Conservation (phyloP, 2,113 vertebrate species). For the Lepisosteus oculatus region DNA sequence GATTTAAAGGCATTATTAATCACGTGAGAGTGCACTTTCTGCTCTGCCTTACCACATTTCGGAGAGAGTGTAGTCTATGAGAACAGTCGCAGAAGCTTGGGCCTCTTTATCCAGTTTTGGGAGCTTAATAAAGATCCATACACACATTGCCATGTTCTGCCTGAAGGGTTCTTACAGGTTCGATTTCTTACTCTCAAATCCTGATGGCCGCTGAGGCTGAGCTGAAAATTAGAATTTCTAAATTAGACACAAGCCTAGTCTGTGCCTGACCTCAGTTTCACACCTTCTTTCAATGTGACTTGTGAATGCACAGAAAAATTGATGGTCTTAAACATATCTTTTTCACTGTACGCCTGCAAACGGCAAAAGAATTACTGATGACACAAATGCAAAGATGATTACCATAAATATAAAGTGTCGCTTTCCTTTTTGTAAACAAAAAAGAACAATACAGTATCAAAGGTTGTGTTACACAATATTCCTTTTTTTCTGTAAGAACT, state of each 20-base stretch:
- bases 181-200: conserved; percentile 63
- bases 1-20: too few species aligned
- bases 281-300: conserved; percentile 60
- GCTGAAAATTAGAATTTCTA: conserved; percentile 74
- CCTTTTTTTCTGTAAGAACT: too few species aligned
- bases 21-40: too few species aligned
- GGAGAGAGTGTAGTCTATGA: background rate
- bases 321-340: conserved; percentile 18
- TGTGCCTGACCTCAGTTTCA: conserved; percentile 67
- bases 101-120: background rate
- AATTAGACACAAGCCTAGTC: conserved; percentile 70
- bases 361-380: background rate
- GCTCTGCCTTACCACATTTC: too few species aligned
- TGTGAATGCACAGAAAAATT: conserved; percentile 48
- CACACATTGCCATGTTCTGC: conserved; percentile 69
- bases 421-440: too few species aligned
- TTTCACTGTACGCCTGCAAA: background rate
- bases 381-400: too few species aligned
- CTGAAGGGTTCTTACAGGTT: conserved; percentile 73
- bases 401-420: too few species aligned
- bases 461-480: too few species aligned
- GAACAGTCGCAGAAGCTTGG: too few species aligned
- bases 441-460: too few species aligned
- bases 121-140: conserved; percentile 59
- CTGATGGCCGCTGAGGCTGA: conserved; percentile 28